Base-by-base conservation (phyloP, 2,888 invertebrate species). In the Ceraclea dissimilis region DNA sequence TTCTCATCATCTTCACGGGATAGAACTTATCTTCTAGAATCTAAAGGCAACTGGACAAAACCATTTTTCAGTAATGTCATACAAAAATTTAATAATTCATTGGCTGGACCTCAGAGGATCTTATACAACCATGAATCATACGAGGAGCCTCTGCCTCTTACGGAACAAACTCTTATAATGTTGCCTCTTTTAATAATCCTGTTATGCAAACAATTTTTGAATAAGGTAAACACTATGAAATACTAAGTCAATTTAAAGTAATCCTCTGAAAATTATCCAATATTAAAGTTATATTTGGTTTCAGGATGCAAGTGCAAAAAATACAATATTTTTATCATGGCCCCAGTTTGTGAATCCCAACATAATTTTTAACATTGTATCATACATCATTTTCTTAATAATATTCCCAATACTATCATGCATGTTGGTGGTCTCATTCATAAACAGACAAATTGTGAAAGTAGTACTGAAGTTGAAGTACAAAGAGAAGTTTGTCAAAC, bases 401-500 rank as follows among this genome's bases (percentile, higher is more conserved):
- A 44, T 63, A 18, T 56, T 54, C 2, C 64, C 64, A n/a, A 33
- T 64, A 18, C 57, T 62, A 13, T 17, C 60, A 11, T 51, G 43
- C 11, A 56, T 61, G 10, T 53, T 62, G 21, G 6, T 52, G 55
- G 54, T 59, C 18, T 64, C 62, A 51, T 61, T 22, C 19, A 16
- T 60, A 17, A 64, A 64, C 53, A 63, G 63, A 54, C 26, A 50
- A 19, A 49, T 63, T 4, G 60, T 66, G 5, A 19, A 57, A 22
- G 16, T 59, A 6, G 48, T 63, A 52, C 61, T 60, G 52, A 57
- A 59, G 57, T 54, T 39, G 4, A 63, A 63, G 50, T 61, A 66
- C 21, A 71, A 71, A 47, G 66, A 69, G 39, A 65, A 70, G 57
- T 81, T 76, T 61, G 71, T 67, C 2, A 71, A 73, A 19, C 70